Evolutionary conservation across 2,888 invertebrate species (phyloP), one percentile per base, ranked within the genome.

Genomic region (Rotaria sp.): DNA sequence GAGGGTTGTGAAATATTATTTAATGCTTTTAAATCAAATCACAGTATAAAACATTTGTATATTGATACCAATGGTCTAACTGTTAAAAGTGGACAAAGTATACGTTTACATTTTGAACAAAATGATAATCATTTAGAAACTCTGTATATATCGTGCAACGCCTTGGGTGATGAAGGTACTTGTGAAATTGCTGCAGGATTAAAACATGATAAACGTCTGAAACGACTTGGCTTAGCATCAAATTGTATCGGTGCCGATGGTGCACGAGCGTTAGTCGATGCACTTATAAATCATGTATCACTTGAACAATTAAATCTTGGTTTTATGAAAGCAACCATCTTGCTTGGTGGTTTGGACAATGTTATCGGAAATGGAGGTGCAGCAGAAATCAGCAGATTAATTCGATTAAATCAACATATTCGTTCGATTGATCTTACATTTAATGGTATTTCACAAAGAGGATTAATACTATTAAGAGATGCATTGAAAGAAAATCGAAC

Each of bases 311-410:
- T 86, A 26, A 74, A 86, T 67, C n/a, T 86, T n/a, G 86, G 86
- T n/a, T 86, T 67, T 50, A 84, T 86, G 84, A 84, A 75, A 86
- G 59, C 86, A 18, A 86, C 84, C 18, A 85, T 86, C 50, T 67
- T 84, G 41, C 30, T 86, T 18, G 86, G 84, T 30, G 86, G 84
- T n/a, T 15, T 86, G 21, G 86, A 84, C 50, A 86, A 86, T 86
- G 57, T 84, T 59, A 86, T 86, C 41, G 67, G 59, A 84, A 74
- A 86, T 57, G 59, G 84, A 84, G 86, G 86, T 35, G 86, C 86
- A 45, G 48, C 50, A 48, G 50, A 86, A 59, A 67, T 86, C 35
- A 55, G 74, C 26, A 7, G 59, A 41, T 35, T 86, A 67, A 45
- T 86, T 30, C 52, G 59, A 26, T 74, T n/a, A 35, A 86, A 84